Evolutionary conservation across 1,140 invertebrate genomes (phyloP), one percentile per base, ranked within the genome.

Genomic region (Stegodyphus mimosarum): DNA sequence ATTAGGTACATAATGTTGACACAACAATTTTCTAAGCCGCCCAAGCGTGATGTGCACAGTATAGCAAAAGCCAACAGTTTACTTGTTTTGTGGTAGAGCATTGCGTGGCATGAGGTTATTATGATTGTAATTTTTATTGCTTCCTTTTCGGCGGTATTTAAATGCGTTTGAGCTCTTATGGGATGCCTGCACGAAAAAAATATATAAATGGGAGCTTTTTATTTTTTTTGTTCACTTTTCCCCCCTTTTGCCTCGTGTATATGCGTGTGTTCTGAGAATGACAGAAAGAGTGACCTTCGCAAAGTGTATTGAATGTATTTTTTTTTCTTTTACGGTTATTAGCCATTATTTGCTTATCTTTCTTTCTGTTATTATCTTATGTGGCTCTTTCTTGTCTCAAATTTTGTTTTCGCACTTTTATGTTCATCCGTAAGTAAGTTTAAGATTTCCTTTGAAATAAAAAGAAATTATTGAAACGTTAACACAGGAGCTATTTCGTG

Each of bases 111-210:
- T 76, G 55, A 13, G 15, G 63, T 84, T 73, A 64, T 84, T 84
- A 76, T 51, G 71, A 75, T 84, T 75, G 81, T 84, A 84, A 84
- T 84, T 84, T 84, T 76, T 74, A 84, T 84, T 55, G 64, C 81
- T 84, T 84, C 81, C 81, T 75, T 76, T 84, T 67, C 70, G 60
- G 63, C 52, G 33, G 63, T 60, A 55, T 75, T 10, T 76, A 52
- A 64, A 83, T 60, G 49, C 17, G 51, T 73, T 55, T 10, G 10
- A 15, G 52, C 6, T 11, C 15, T 33, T 73, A 84, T 76, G 72
- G 64, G 72, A 75, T 51, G 48, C n/a, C 60, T 13, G 64, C 81
- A 84, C 81, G 81, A 69, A 76, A n/a, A 70, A 69, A 83, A 13
- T 9, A 52, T 53, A 83, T 49, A 83, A 64, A 67, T 67, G 11